Evolutionary conservation across 2,888 invertebrate genomes (phyloP), one percentile per base, ranked within the genome.

Genomic region (Drosophila mercatorum): DNA sequence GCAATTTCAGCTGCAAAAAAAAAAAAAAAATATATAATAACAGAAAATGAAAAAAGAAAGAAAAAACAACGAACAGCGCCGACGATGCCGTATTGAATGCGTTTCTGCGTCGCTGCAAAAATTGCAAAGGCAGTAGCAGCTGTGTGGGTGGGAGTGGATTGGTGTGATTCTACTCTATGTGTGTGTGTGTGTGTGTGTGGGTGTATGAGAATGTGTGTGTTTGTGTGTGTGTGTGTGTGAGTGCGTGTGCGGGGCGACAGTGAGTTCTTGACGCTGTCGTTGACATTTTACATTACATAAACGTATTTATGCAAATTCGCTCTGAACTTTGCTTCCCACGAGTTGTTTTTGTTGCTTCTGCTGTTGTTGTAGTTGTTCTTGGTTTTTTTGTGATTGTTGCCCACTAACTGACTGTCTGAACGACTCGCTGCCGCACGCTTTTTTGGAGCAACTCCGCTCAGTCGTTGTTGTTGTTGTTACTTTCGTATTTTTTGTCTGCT

Each of bases 231-330:
- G 17, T 43, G 26, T 47, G 43, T 51, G 40, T 43, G n/a, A 56
- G 28, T 26, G 63, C 58, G 49, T 61, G 28, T 36, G 60, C 41
- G 34, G 53, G 55, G 34, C 44, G 34, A 72, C 55, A 70, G 69
- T 57, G 56, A 69, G 71, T 72, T 72, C 88, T 77, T 89, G 80
- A 60, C 63, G 77, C 90, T 88, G 79, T 83, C 90, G 87, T 69
- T 87, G 87, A 90, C 84, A 83, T 83, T 86, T 86, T 78, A 77
- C 87, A 90, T 86, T 83, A 88, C 74, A 88, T 80, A 89, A 86
- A 72, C 83, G 85, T 86, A 90, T 88, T 87, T 90, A 87, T 87
- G 86, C 86, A 87, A 87, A 87, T 89, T 70, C 66, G 64, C 75
- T 73, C 81, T 63, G 86, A 82, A 85, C 79, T 82, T 81, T 72